Percentiles rank a stretch among this genome's conserved stretches.
Conservation (phyloP, 1,140 invertebrate genomes). For the Tetramorium parvispinum region DNA sequence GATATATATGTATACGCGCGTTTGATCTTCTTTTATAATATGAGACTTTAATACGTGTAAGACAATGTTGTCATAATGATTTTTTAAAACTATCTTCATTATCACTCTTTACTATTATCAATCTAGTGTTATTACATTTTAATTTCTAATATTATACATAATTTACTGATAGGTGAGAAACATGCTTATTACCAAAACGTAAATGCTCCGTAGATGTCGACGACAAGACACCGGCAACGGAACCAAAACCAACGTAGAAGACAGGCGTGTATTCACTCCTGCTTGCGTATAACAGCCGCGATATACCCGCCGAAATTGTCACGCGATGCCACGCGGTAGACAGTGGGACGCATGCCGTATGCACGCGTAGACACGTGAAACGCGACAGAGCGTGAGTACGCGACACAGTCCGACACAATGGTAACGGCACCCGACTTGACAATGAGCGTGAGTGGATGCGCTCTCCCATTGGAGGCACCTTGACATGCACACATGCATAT, state of each 20-base stretch:
- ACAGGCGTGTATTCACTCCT: constrained; percentile 17
- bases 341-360: constrained; percentile 7
- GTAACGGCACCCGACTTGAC: constrained; percentile 72
- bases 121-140: background rate
- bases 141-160: background rate
- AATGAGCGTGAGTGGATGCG: constrained; percentile 69
- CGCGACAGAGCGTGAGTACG: constrained; percentile 70
- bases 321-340: constrained; percentile 42
- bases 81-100: background rate
- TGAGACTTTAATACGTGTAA: background rate
- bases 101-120: background rate
- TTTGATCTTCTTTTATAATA: background rate
- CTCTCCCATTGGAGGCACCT: constrained; percentile 69
- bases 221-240: constrained; percentile 13
- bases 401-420: constrained; percentile 64
- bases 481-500: constrained; percentile 45
- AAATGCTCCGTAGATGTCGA: constrained; percentile 3
- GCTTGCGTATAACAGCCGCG: constrained; percentile 59
- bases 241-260: background rate
- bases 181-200: background rate
- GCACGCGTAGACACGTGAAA: constrained; percentile 50
- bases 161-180: background rate
- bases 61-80: background rate
- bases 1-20: background rate
- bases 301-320: constrained; percentile 62